Evolutionary conservation across 2,113 vertebrate species (phyloP), one percentile per base, ranked within the genome.

Genomic region (Pleuronectes platessa): DNA sequence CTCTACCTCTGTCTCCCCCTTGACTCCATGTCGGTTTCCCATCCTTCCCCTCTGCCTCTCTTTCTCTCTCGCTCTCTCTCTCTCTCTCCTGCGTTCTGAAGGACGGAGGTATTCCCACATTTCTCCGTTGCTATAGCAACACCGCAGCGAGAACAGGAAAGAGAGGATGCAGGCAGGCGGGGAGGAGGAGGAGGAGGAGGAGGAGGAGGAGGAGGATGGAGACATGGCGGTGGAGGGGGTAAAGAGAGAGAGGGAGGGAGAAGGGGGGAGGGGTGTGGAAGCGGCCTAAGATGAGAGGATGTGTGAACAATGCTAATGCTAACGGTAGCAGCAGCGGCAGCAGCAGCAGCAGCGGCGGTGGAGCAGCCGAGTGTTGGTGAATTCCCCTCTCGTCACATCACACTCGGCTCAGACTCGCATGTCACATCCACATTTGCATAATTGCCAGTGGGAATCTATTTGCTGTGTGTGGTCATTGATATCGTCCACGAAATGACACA

Each of bases 101-200:
- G 93, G 93, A 94, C 93, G 89, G 94, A 92, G 93, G 93, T 94
- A 94, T 94, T 94, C 94, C 94, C 93, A 95, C 94, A 94, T 94
- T 93, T 94, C 91, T 91, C 90, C 79, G 93, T 94, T 93, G 88
- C 93, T 93, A 95, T 94, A 92, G 94, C 90, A 93, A 95, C 93
- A 91, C 94, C 86, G 93, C 93, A 93, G 88, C 88, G 87, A 90
- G 93, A 93, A 89, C 80, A 91, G 90, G 86, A 92, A 88, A 86
- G 86, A 89, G 92, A 88, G 88, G 85, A 81, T 65, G 88, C 79
- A 82, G 81, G 78, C 82, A 67, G 65, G 71, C 73, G 27, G 66
- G 60, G 58, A 35, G 56, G 68, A 56, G 65, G 60, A 35, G 60
- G 42, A 18, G n/a, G n/a, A n/a, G n/a, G n/a, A n/a, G n/a, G 24